phyloP scores from a whole-genome alignment of 2,888 invertebrate species.

The Agriopis leucophaearia region DNA sequence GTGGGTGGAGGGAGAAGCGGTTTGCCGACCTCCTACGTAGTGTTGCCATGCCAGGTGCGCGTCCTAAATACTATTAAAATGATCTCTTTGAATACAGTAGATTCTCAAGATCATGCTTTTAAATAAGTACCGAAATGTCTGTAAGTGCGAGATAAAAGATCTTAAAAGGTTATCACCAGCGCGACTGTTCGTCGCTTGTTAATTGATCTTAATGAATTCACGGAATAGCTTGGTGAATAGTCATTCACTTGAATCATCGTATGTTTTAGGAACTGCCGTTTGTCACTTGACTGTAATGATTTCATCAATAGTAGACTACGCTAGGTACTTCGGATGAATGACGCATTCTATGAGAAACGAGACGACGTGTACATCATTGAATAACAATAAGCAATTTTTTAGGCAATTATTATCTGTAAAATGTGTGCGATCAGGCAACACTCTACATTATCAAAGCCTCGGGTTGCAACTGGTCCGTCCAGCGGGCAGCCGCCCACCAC shows the following conservation, averaged over 20 bases:
- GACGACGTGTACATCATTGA: constrained; percentile 3
- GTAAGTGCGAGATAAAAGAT: constrained; percentile 4
- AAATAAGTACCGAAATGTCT: not conserved
- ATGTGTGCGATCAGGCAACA: constrained; percentile 26
- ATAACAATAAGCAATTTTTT: not conserved
- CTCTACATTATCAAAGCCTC: constrained; percentile 19
- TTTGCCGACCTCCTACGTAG: constrained; percentile 61
- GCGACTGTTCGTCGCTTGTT: constrained; percentile 19
- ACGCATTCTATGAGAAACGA: constrained; percentile 16
- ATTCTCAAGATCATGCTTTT: not conserved
- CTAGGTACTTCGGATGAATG: constrained; percentile 1
- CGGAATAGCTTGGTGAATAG: constrained; percentile 31
- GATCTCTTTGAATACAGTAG: not conserved
- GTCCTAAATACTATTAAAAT: constrained; percentile 18
- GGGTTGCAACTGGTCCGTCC: constrained; percentile 39
- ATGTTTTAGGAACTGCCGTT: constrained; percentile 25
- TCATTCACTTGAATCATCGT: constrained; percentile 32
- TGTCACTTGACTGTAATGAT: constrained; percentile 24
- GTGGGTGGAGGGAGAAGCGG: constrained; percentile 57
- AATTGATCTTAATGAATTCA: constrained; percentile 34
- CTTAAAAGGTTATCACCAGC: constrained; percentile 25
- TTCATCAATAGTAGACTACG: constrained; percentile 10
- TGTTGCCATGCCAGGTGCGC: constrained; percentile 32
- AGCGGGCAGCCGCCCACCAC: constrained; percentile 69
- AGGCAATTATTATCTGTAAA: not conserved